A percentile compares a stretch with the other conserved stretches of the same genome.
Evolutionary conservation across 2,113 vertebrate genomes (phyloP).

Genomic region (Brachirus orientalis): DNA sequence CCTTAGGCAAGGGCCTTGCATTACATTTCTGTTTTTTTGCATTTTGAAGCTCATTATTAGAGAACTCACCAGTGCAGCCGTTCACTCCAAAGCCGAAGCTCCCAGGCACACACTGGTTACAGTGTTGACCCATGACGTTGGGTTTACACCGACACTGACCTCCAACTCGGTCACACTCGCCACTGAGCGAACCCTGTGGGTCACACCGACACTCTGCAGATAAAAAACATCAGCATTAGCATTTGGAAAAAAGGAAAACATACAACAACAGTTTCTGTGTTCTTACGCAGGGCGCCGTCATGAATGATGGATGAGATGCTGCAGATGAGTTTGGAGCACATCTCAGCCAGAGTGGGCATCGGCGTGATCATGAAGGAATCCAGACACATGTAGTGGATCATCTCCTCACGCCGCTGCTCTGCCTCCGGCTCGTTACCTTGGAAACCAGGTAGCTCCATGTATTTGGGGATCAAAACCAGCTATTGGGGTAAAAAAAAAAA

Average conservation of each 20-base stretch:
- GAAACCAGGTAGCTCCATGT: slow-evolving; percentile 85
- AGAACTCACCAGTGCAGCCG: slow-evolving; percentile 87
- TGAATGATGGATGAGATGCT: slow-evolving; percentile 87
- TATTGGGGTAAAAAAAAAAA: slow-evolving; percentile 31
- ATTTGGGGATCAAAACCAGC: slow-evolving; percentile 85
- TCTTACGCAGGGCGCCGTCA: slow-evolving; percentile 84
- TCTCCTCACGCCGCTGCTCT: slow-evolving; percentile 75
- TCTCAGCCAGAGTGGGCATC: slow-evolving; percentile 77
- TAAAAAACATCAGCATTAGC: background rate
- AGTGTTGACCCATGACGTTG: slow-evolving; percentile 83
- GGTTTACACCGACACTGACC: slow-evolving; percentile 88
- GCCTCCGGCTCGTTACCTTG: slow-evolving; percentile 66
- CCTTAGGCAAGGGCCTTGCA: too few relatives aligned
- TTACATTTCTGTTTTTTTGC: too few relatives aligned
- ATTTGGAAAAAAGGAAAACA: background rate
- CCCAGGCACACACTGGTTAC: slow-evolving; percentile 83
- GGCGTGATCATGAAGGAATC: slow-evolving; percentile 85
- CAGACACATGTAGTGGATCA: slow-evolving; percentile 86
- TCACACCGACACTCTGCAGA: slow-evolving; percentile 86
- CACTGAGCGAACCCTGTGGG: slow-evolving; percentile 86
- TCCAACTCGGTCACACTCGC: slow-evolving; percentile 84
- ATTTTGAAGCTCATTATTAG: too few relatives aligned
- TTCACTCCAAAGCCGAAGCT: slow-evolving; percentile 85
- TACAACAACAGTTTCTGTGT: background rate
- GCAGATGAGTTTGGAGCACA: slow-evolving; percentile 85